Conservation (phyloP, 1,140 invertebrate genomes). For the Megalonaias nervosa region DNA sequence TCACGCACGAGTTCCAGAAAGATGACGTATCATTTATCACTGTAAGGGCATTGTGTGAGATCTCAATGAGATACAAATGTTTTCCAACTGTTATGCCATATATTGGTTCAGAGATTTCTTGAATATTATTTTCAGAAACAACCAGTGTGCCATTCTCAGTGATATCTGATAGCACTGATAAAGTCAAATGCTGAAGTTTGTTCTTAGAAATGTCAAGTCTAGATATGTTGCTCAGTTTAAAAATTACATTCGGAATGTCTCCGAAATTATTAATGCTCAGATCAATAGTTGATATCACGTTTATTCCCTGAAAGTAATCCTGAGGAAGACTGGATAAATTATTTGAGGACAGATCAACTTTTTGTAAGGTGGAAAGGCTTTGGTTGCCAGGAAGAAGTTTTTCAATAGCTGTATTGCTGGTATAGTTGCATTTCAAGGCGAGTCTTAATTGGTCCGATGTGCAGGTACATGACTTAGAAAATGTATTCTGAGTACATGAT, state of each 20-base stretch:
- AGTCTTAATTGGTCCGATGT: too few relatives aligned
- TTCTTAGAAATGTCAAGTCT: conserved; percentile 4
- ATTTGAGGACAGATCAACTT: conserved; percentile 14
- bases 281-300: neutral
- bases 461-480: too few relatives aligned
- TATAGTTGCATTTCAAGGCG: too few relatives aligned
- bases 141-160: neutral
- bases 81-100: neutral
- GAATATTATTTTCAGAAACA: neutral
- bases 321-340: conserved; percentile 9
- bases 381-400: too few relatives aligned
- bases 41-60: neutral
- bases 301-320: conserved; percentile 14
- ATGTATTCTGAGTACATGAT: too few relatives aligned
- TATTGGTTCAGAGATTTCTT: neutral
- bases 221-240: neutral
- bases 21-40: too few relatives aligned
- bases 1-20: too few relatives aligned
- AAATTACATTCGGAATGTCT: neutral
- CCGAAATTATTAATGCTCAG: conserved; percentile 21
- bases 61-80: neutral
- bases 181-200: neutral
- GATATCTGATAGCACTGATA: neutral
- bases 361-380: neutral
- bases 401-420: too few relatives aligned